A percentile compares a stretch with the other conserved stretches of the same genome.
These are phyloP conservation scores for Polyodon spathula DNA, from an alignment of 2,113 vertebrate species.

Conservation along the genomic window DNA sequence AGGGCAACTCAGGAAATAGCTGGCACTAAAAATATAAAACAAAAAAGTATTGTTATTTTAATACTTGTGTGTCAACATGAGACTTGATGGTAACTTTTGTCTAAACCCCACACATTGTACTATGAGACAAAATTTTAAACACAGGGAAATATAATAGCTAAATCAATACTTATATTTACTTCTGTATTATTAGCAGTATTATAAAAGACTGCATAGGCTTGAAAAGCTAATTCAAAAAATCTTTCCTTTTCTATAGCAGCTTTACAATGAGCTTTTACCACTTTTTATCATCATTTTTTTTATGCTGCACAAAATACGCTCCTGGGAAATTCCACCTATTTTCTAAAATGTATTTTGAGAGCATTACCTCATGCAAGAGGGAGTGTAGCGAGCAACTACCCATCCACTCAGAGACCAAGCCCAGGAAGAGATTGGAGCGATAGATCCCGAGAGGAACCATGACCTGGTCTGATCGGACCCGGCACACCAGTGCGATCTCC, in stretches of 20 bases:
- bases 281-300: too few species aligned
- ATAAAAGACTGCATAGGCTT: too few species aligned
- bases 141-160: too few species aligned
- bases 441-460: slow-evolving; percentile 45
- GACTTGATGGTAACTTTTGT: background rate
- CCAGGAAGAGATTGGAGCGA: slow-evolving; percentile 30
- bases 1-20: slow-evolving; percentile 41
- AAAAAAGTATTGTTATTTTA: background rate
- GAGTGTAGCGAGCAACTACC: slow-evolving; percentile 46
- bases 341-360: background rate
- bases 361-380: slow-evolving; percentile 50
- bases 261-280: too few species aligned
- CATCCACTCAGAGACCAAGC: slow-evolving; percentile 56
- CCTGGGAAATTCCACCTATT: background rate
- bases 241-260: too few species aligned
- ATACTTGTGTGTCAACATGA: background rate
- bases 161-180: too few species aligned
- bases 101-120: background rate
- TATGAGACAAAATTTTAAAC: too few species aligned
- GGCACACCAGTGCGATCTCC: slow-evolving; percentile 21
- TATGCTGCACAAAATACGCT: background rate
- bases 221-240: too few species aligned
- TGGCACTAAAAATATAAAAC: slow-evolving; percentile 30
- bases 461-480: slow-evolving; percentile 26
- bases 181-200: too few species aligned